Evolutionary conservation across 2,797 vertebrate genomes (phyloP), one percentile per base, ranked within the genome.

Genomic region (Urocyon cinereoargenteus): DNA sequence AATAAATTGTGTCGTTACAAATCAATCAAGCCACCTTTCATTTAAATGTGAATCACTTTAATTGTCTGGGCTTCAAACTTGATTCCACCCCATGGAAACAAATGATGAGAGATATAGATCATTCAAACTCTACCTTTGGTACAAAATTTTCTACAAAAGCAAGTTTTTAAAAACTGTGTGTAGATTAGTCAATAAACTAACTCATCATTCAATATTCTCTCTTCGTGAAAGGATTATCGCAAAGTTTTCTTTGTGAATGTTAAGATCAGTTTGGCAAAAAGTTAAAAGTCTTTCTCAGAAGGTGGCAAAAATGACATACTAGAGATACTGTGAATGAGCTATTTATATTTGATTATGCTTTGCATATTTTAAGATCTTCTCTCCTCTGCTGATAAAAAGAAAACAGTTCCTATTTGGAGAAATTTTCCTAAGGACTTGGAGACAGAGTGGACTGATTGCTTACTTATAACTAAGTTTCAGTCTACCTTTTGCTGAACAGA

Each of bases 41-140:
- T 98, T 98, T 98, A 98, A 98, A 98, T 98, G 97, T 98, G 98
- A 99, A 98, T 99, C 97, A 93, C 96, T 98, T 98, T 98, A 98
- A 98, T 98, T 98, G 98, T 98, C 97, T 97, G 96, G 93, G 97
- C 96, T 98, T 98, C 98, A 98, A 98, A 98, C 97, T 97, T 98
- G 91, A 98, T 97, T 98, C 98, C 96, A 97, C 97, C 95, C 95
- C 77, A 97, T 96, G 85, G 95, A 98, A 98, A 98, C 95, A 98
- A 98, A 97, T 96, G 97, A 94, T 97, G 96, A 97, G 97, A 98
- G 84, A 91, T 88, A 92, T 68, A 93, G 82, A 98, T 98, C 90
- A 90, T 97, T 97, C 94, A 97, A 94, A 97, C 96, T 97, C 95
- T 85, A 88, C 91, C 83, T 96, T 96, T 97, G 90, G 97, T 94